Conservation (phyloP, 2,797 vertebrate genomes). For the Hapalemur alaotrensis region DNA sequence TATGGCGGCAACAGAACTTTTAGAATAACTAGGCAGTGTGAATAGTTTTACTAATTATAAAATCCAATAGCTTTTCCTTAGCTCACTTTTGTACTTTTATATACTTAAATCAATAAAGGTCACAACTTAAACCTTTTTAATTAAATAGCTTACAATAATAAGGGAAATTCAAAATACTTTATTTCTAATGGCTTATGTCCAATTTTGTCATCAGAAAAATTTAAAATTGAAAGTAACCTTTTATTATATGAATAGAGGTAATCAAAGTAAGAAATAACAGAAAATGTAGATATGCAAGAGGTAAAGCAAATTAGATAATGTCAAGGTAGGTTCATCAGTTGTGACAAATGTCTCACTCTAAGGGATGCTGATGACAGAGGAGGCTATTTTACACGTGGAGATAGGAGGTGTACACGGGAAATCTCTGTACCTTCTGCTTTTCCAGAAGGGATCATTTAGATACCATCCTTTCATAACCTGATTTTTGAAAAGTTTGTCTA, state of each 20-base stretch:
- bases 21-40: not conserved
- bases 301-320: not conserved
- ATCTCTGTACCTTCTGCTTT: not conserved
- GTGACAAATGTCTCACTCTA: too few species aligned
- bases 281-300: not conserved
- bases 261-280: not conserved
- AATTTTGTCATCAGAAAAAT: not conserved
- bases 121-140: slow-evolving; percentile 14
- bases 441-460: not conserved
- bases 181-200: not conserved
- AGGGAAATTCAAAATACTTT: not conserved
- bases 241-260: not conserved
- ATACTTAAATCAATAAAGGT: slow-evolving; percentile 12
- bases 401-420: too few species aligned
- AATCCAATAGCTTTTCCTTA: slow-evolving; percentile 15
- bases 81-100: not conserved
- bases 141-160: slow-evolving; percentile 6
- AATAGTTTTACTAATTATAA: slow-evolving; percentile 32
- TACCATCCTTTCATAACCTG: not conserved
- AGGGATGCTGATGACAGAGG: too few species aligned
- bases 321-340: not conserved
- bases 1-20: slow-evolving; percentile 18
- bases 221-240: slow-evolving; percentile 11
- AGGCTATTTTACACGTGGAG: not conserved
- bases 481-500: not conserved